Evolutionary conservation across 1,140 invertebrate genomes (phyloP).

Genomic region (Leptonema lineaticorne): DNA sequence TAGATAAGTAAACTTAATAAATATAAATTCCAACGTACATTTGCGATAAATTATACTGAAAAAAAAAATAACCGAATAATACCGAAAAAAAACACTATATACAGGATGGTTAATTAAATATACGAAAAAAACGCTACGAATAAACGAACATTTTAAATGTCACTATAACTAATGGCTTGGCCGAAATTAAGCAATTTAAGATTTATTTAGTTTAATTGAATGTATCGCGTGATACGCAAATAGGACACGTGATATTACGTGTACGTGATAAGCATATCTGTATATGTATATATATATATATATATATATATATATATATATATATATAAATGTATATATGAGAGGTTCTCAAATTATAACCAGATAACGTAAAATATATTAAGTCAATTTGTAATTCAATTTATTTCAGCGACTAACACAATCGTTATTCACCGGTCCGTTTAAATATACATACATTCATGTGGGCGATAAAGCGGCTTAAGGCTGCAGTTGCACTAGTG

Average conservation of each 20-base stretch:
- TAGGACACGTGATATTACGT: conserved; percentile 1
- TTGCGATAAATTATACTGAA: too few species aligned
- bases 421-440: not conserved
- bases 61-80: too few species aligned
- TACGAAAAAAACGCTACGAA: too few species aligned
- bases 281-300: too few species aligned
- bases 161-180: not conserved
- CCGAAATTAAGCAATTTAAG: not conserved
- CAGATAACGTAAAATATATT: conserved; percentile 18
- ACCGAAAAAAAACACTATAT: too few species aligned
- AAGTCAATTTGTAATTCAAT: conserved; percentile 20
- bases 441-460: not conserved
- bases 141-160: not conserved
- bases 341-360: not conserved
- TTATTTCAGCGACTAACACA: not conserved
- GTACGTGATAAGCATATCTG: not conserved
- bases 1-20: too few species aligned
- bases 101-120: too few species aligned
- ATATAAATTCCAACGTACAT: too few species aligned
- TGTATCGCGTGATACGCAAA: not conserved
- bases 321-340: too few species aligned
- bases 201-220: conserved; percentile 17
- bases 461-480: too few species aligned
- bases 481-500: too few species aligned
- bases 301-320: too few species aligned